Conservation (phyloP, 2,113 vertebrate species). For the Serinus canaria region DNA sequence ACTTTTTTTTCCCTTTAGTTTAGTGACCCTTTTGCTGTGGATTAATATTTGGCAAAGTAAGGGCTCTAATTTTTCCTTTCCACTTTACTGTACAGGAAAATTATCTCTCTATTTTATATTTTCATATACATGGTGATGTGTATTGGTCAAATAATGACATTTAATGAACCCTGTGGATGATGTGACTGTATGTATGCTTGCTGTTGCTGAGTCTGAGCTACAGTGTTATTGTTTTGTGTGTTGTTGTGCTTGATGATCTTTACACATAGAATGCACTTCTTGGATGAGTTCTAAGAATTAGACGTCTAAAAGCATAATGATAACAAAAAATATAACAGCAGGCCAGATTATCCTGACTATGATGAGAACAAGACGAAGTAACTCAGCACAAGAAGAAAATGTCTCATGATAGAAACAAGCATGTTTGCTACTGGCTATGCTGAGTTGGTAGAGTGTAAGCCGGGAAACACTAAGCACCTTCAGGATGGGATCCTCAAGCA, state of each 20-base stretch:
- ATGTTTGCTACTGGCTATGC: background rate
- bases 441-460: background rate
- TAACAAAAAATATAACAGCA: background rate
- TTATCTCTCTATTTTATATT: background rate
- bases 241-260: background rate
- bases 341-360: background rate
- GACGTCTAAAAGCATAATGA: background rate
- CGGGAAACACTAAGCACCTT: background rate
- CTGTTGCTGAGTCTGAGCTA: background rate
- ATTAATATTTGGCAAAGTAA: constrained; percentile 2
- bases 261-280: background rate
- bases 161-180: background rate
- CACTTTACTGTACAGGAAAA: background rate
- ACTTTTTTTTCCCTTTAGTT: background rate
- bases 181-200: background rate
- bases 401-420: background rate
- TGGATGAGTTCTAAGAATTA: background rate
- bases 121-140: background rate
- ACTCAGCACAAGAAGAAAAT: background rate
- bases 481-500: background rate
- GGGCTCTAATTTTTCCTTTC: background rate
- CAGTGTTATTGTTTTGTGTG: background rate
- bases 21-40: constrained; percentile 19
- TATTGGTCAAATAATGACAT: background rate
- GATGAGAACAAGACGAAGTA: background rate